Evolutionary conservation across 2,888 invertebrate species (phyloP).

Genomic region (Abrostola triplasia): DNA sequence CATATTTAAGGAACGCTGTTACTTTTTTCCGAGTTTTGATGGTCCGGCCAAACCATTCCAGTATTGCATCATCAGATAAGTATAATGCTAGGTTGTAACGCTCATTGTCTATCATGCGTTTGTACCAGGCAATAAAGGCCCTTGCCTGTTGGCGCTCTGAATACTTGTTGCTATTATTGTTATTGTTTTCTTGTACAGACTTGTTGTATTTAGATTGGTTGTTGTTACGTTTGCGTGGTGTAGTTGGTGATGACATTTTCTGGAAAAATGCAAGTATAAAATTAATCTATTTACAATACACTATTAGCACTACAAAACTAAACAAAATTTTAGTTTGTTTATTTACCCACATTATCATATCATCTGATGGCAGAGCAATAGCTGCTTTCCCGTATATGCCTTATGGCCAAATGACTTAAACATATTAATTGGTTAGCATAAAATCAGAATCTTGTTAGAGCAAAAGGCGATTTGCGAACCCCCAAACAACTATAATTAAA

Average conservation of each 20-base stretch:
- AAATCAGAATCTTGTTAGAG: constrained; percentile 1
- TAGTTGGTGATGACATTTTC: constrained; percentile 73
- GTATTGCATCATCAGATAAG: constrained; percentile 83
- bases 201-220: constrained; percentile 54
- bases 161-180: constrained; percentile 64
- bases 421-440: no score
- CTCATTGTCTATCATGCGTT: constrained; percentile 84
- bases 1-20: constrained; percentile 86
- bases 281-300: background rate
- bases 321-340: no score
- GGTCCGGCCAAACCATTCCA: constrained; percentile 91
- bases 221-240: constrained; percentile 60
- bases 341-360: no score
- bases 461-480: background rate
- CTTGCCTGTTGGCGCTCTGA: constrained; percentile 74
- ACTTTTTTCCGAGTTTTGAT: constrained; percentile 89
- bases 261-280: constrained; percentile 37
- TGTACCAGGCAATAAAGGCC: constrained; percentile 83
- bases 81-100: constrained; percentile 82
- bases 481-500: background rate
- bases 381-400: background rate
- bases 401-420: no score
- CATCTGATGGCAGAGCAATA: no score
- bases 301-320: no score
- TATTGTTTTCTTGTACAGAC: constrained; percentile 65